Conservation (phyloP, 2,888 invertebrate species). For the Netelia inedita region DNA sequence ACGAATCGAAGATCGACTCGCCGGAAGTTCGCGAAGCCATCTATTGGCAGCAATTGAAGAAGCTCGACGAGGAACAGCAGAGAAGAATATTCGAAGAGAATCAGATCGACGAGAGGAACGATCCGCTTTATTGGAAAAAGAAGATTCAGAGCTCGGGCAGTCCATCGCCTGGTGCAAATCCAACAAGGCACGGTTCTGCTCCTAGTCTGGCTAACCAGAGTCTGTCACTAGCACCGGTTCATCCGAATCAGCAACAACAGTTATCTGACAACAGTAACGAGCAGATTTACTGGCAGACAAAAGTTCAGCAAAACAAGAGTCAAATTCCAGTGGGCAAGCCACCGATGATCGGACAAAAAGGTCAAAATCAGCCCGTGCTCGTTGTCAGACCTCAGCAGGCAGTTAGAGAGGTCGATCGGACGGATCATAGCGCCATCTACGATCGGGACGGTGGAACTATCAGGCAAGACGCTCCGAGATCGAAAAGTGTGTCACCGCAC, state of each 20-base stretch:
- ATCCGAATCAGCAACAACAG: slow-evolving; percentile 49
- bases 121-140: slow-evolving; percentile 68
- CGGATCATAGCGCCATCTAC: slow-evolving; percentile 34
- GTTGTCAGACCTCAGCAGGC: slow-evolving; percentile 81
- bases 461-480: slow-evolving; percentile 77
- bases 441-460: slow-evolving; percentile 46
- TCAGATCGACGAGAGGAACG: slow-evolving; percentile 68
- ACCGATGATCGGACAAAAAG: slow-evolving; percentile 79
- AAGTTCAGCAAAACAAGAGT: slow-evolving; percentile 65
- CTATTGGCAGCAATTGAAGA: slow-evolving; percentile 90
- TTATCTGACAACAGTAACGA: slow-evolving; percentile 61
- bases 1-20: slow-evolving; percentile 71
- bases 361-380: slow-evolving; percentile 80
- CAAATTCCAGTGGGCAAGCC: slow-evolving; percentile 76
- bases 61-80: slow-evolving; percentile 87
- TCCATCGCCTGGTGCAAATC: slow-evolving; percentile 55
- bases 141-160: slow-evolving; percentile 62
- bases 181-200: slow-evolving; percentile 71
- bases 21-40: slow-evolving; percentile 87
- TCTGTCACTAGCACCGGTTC: slow-evolving; percentile 46
- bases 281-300: slow-evolving; percentile 75
- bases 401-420: slow-evolving; percentile 72
- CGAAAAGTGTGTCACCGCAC: slow-evolving; percentile 85
- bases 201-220: slow-evolving; percentile 73
- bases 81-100: slow-evolving; percentile 79